Conservation (phyloP, 2,888 invertebrate species). For the Diplolepis rosae region DNA sequence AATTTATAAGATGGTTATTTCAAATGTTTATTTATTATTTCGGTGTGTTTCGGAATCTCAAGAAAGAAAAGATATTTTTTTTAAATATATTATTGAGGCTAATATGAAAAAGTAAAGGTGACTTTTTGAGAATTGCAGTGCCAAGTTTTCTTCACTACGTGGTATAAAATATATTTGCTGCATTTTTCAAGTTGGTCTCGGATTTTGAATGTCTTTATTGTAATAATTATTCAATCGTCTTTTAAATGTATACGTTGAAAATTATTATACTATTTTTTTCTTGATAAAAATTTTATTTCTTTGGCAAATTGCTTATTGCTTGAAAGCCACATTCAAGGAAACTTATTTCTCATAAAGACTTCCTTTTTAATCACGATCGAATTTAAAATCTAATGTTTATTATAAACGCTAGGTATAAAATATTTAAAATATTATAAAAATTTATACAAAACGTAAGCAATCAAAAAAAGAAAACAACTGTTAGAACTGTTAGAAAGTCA, state of each 20-base stretch:
- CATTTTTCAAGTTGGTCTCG: background rate
- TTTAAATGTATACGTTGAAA: too few species aligned
- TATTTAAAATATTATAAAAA: background rate
- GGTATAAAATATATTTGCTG: slow-evolving; percentile 7
- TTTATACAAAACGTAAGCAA: background rate
- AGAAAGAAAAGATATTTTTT: slow-evolving; percentile 12
- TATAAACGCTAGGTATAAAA: slow-evolving; percentile 5
- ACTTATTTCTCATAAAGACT: too few species aligned
- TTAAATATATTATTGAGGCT: background rate
- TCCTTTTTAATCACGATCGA: background rate
- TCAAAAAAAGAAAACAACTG: slow-evolving; percentile 3
- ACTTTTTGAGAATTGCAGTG: slow-evolving; percentile 14
- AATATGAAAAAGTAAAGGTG: background rate
- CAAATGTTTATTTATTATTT: slow-evolving; percentile 15
- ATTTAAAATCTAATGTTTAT: background rate
- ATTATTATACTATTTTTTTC: too few species aligned
- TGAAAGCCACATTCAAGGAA: too few species aligned
- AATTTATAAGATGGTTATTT: background rate
- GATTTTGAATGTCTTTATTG: too few species aligned
- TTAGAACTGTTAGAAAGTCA: background rate
- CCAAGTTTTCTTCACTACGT: slow-evolving; percentile 14
- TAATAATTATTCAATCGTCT: too few species aligned
- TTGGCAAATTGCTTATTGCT: too few species aligned
- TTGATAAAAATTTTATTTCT: too few species aligned
- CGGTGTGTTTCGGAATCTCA: slow-evolving; percentile 8